Conservation (phyloP, 2,888 invertebrate species). For the Odontothrips loti region DNA sequence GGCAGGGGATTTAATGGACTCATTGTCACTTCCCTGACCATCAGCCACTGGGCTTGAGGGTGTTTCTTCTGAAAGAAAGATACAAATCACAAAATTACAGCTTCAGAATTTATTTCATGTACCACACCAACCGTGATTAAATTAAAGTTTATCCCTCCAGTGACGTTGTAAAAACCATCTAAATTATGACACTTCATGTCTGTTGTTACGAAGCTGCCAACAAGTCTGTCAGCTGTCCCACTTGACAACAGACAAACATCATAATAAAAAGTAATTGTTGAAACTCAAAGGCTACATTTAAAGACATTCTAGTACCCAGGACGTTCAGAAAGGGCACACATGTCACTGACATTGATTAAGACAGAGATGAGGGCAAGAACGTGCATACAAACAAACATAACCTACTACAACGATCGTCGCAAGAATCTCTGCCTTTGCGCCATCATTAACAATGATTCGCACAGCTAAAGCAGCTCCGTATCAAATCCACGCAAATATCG, state of each 20-base stretch:
- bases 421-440: neutral
- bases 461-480: neutral
- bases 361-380: too few relatives aligned
- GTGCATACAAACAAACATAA: neutral
- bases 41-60: constrained; percentile 33
- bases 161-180: neutral
- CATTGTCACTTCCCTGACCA: constrained; percentile 30
- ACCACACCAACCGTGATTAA: too few relatives aligned
- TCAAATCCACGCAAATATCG: neutral
- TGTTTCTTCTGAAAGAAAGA: constrained; percentile 31
- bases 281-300: too few relatives aligned
- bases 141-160: neutral
- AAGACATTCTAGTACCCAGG: too few relatives aligned
- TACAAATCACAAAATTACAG: neutral
- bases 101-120: neutral
- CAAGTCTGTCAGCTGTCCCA: neutral
- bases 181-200: neutral
- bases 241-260: neutral
- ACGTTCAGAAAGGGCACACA: too few relatives aligned
- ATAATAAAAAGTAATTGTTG: too few relatives aligned
- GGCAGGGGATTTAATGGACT: constrained; percentile 29
- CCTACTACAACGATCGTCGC: neutral
- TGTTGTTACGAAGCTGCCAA: neutral
- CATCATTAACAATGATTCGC: neutral
- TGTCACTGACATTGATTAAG: too few relatives aligned